A percentile compares a stretch with the other conserved stretches of the same genome.
Conservation (phyloP, 2,888 invertebrate species). For the Augiades crinisus region DNA sequence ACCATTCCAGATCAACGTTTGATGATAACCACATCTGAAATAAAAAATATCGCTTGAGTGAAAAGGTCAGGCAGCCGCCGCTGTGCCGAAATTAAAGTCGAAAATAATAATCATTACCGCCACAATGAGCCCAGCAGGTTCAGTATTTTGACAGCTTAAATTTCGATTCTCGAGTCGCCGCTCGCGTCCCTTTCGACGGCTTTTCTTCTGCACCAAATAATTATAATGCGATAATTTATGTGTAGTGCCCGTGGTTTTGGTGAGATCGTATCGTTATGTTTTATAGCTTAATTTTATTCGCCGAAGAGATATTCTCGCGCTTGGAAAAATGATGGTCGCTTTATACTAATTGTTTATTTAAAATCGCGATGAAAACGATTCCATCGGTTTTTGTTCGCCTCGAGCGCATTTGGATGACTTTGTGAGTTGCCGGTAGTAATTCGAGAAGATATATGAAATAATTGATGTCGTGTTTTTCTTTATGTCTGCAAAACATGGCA, state of each 20-base stretch:
- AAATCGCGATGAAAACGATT: slow-evolving; percentile 39
- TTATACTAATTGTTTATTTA: slow-evolving; percentile 46
- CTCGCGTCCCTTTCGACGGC: slow-evolving; percentile 41
- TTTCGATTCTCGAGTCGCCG: slow-evolving; percentile 44
- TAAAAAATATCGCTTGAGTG: slow-evolving; percentile 62
- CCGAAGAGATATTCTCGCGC: slow-evolving; percentile 36
- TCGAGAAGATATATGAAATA: slow-evolving; percentile 16
- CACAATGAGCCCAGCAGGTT: slow-evolving; percentile 54
- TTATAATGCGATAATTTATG: slow-evolving; percentile 57
- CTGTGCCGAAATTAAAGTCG: slow-evolving; percentile 64
- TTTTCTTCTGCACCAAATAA: slow-evolving; percentile 47
- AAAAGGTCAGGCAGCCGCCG: slow-evolving; percentile 70
- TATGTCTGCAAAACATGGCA: not conserved
- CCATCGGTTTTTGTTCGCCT: slow-evolving; percentile 36
- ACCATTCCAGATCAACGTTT: slow-evolving; percentile 62
- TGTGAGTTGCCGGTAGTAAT: slow-evolving; percentile 13
- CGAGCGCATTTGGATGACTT: slow-evolving; percentile 39
- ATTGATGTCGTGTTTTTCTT: slow-evolving; percentile 7
- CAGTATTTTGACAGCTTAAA: slow-evolving; percentile 61
- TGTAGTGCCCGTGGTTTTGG: slow-evolving; percentile 39
- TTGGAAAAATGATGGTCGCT: slow-evolving; percentile 33
- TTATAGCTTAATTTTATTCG: slow-evolving; percentile 65
- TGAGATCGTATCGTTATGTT: slow-evolving; percentile 53
- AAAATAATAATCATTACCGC: slow-evolving; percentile 67
- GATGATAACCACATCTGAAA: slow-evolving; percentile 69